phyloP scores from a whole-genome alignment of 1,140 invertebrate species.

The Oscheius sp. region DNA sequence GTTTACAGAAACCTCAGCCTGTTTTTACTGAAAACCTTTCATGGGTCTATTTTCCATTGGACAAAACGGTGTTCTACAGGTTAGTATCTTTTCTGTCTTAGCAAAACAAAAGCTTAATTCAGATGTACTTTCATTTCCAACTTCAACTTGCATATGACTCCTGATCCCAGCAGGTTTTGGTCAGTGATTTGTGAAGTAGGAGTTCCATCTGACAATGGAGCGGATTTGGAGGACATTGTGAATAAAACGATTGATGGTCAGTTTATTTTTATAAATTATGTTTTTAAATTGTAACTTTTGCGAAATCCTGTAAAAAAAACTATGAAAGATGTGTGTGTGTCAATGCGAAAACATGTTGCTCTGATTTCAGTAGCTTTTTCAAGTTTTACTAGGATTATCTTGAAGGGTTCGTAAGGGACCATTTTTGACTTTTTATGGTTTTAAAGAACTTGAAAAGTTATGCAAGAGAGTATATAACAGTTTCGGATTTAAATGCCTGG shows the following conservation, averaged over 20 bases:
- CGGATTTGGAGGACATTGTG: slow-evolving; percentile 18
- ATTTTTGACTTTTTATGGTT: too few species aligned
- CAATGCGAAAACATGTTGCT: too few species aligned
- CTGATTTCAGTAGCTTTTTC: too few species aligned
- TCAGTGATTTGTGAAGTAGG: slow-evolving; percentile 38
- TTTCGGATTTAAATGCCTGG: too few species aligned
- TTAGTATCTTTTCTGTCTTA: neutral
- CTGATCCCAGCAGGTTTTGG: slow-evolving; percentile 27
- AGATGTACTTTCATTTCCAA: slow-evolving; percentile 40
- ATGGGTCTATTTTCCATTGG: slow-evolving; percentile 33
- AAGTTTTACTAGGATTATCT: too few species aligned
- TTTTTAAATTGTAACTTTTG: too few species aligned
- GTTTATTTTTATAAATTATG: slow-evolving; percentile 18
- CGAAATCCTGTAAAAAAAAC: too few species aligned
- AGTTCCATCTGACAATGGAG: slow-evolving; percentile 14
- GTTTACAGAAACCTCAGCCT: slow-evolving; percentile 30
- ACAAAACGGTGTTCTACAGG: slow-evolving; percentile 31
- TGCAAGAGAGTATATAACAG: too few species aligned
- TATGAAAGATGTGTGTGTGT: too few species aligned
- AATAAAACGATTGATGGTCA: slow-evolving; percentile 31
- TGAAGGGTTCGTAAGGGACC: too few species aligned
- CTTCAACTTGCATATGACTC: slow-evolving; percentile 33
- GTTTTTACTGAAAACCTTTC: slow-evolving; percentile 22
- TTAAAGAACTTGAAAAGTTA: too few species aligned
- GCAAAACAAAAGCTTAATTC: neutral